A percentile compares a stretch with the other conserved stretches of the same genome.
Conservation (phyloP, 2,888 invertebrate species). For the Hecatera dysodea region DNA sequence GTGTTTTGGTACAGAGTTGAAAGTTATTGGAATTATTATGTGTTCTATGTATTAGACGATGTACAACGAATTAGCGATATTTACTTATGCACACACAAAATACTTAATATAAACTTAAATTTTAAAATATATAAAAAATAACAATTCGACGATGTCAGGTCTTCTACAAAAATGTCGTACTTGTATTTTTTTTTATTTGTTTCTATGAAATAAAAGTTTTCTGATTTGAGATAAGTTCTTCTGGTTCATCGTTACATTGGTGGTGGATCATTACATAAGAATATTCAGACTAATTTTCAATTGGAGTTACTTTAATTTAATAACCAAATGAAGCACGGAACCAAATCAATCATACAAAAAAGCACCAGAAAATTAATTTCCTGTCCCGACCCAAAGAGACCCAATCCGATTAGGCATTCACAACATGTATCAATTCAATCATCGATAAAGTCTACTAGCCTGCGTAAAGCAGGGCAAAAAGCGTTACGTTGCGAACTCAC, state of each 20-base stretch:
- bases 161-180: background rate
- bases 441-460: slow-evolving; percentile 87
- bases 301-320: background rate
- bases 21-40: background rate
- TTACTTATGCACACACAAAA: background rate
- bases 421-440: slow-evolving; percentile 86
- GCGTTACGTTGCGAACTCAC: slow-evolving; percentile 80
- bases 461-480: slow-evolving; percentile 85
- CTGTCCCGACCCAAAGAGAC: slow-evolving; percentile 37
- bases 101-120: too few relatives aligned
- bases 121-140: background rate
- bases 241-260: background rate
- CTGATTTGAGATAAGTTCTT: background rate
- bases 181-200: too few relatives aligned
- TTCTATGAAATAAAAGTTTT: background rate
- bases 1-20: slow-evolving; percentile 2
- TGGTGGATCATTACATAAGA: too few relatives aligned
- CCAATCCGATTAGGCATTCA: slow-evolving; percentile 80
- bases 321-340: background rate
- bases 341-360: slow-evolving; percentile 37
- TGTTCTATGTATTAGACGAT: background rate
- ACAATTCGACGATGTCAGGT: background rate
- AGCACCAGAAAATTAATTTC: slow-evolving; percentile 46
- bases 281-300: background rate
- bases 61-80: background rate